Evolutionary conservation across 2,113 vertebrate genomes (phyloP).

Genomic region (Eonycteris spelaea): DNA sequence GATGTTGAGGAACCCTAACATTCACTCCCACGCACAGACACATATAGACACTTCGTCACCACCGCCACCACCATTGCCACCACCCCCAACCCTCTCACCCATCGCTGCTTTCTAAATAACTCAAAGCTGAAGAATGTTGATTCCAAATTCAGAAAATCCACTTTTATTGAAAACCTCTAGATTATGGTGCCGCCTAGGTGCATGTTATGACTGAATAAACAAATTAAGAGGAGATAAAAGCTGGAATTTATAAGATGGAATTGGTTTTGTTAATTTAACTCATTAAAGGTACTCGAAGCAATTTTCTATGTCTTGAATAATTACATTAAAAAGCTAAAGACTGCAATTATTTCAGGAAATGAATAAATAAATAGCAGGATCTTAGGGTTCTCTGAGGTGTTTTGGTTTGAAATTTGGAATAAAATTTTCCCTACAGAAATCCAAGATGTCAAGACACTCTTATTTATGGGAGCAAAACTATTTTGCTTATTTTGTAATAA

Average conservation of each 20-base stretch:
- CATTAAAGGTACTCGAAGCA: background rate
- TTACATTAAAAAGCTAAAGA: background rate
- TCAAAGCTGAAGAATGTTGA: background rate
- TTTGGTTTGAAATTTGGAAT: conserved; percentile 15
- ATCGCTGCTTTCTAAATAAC: background rate
- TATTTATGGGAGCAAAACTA: background rate
- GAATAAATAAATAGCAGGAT: background rate
- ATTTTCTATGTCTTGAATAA: background rate
- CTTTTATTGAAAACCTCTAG: background rate
- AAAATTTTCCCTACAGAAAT: background rate
- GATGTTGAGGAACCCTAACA: background rate
- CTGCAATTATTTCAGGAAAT: background rate
- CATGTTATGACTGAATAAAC: background rate
- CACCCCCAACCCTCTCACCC: background rate
- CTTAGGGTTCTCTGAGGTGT: background rate
- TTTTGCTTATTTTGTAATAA: conserved; percentile 17
- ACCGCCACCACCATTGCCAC: background rate
- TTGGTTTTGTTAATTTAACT: conserved; percentile 18
- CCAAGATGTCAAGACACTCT: background rate
- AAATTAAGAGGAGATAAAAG: background rate
- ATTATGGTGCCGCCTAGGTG: background rate
- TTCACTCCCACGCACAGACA: background rate
- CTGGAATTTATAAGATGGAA: background rate
- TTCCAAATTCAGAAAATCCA: background rate
- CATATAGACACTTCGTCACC: background rate